Percentiles rank a stretch among this genome's conserved stretches.
Evolutionary conservation across 2,113 vertebrate genomes (phyloP).

Genomic region (Gnathonemus echidnorhynchus): DNA sequence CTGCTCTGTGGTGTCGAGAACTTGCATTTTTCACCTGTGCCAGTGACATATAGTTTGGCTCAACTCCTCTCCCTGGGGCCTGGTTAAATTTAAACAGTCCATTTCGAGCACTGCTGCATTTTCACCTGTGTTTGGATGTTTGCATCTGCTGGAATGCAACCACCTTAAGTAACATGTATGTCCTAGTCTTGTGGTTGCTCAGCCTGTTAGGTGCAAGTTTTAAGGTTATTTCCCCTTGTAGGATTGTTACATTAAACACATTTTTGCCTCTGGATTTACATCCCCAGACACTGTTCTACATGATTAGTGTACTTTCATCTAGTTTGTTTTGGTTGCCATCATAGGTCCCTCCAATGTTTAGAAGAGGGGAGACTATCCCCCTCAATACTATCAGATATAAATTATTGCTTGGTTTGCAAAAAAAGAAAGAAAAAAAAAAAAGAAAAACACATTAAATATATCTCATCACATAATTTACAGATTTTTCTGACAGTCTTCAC

Average conservation of each 20-base stretch:
- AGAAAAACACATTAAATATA: no score
- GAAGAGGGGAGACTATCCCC: background rate
- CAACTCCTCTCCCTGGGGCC: background rate
- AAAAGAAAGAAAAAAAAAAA: background rate
- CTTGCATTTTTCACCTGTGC: slow-evolving; percentile 18
- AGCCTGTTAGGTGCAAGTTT: background rate
- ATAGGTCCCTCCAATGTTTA: no score
- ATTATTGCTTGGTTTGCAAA: background rate
- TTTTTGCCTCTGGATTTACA: background rate
- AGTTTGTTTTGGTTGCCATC: background rate
- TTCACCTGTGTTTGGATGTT: background rate
- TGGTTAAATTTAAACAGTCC: slow-evolving; percentile 14
- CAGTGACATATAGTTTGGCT: slow-evolving; percentile 21
- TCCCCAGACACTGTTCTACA: background rate
- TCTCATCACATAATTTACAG: no score
- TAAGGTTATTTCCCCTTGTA: background rate
- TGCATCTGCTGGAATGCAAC: background rate
- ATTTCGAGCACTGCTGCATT: background rate
- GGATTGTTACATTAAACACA: background rate
- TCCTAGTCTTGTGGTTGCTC: background rate
- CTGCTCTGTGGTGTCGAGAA: background rate
- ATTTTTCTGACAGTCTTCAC: background rate
- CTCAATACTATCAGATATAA: background rate
- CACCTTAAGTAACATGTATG: background rate
- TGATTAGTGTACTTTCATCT: background rate